Base-by-base conservation (phyloP, 2,797 vertebrate species). In the Halcyon smyrnensis region DNA sequence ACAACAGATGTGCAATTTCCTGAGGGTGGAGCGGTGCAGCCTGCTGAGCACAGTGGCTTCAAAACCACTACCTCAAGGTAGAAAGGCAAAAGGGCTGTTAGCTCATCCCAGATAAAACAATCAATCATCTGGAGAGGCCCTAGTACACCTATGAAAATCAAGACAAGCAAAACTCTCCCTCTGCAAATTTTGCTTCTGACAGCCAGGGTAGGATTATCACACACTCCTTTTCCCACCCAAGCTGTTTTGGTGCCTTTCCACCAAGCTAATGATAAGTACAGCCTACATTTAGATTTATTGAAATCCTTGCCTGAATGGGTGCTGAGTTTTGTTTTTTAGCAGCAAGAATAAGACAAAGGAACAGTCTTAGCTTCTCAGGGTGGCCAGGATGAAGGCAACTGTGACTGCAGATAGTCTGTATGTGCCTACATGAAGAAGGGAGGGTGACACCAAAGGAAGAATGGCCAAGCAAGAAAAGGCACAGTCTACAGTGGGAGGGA, bases 341-440 rank as follows among this genome's bases (percentile, higher is more conserved):
- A 81, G 48, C 69, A 84, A 68, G 21, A 74, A 43, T 1, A 13
- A 84, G 21, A 36, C 12, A 69, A 57, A 84, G 51, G 65, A 57
- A 32, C 8, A 60, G 53, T 4, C 43, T 93, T n/a, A 57, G n/a
- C 54, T 34, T 25, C 23, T 25, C 53, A 60, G 34, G 28, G 28
- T 8, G 11, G 60, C 73, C 54, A 45, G 32, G 50, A 63, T 12
- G 43, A 84, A 86, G 43, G 18, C 36, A 67, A 24, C 32, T 54
- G 46, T 4, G 15, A 8, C 41, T 39, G 25, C 24, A 60, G 53
- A 17, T 18, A 64, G 15, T 16, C 32, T 87, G 39, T 17, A 78
- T 0, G 0, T 8, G 11, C 30, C 60, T 46, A 18, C 0, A 1
- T 4, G 59, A 36, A 75, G 63, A 76, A 75, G 25, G 68, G 20